Evolutionary conservation across 2,888 invertebrate species (phyloP).

Genomic region (Macaria notata): DNA sequence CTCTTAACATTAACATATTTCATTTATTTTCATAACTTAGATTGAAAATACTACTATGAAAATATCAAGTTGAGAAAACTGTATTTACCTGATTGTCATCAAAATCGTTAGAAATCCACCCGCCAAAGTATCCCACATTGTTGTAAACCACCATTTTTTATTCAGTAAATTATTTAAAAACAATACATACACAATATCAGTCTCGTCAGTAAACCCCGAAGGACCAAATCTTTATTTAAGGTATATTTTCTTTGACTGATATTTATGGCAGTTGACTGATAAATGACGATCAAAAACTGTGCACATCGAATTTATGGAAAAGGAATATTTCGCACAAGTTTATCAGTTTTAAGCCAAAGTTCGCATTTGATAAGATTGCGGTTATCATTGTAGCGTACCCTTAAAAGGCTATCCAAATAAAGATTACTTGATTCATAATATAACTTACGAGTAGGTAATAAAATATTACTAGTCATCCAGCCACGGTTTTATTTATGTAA

Average conservation of each 20-base stretch:
- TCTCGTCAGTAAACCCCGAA: neutral
- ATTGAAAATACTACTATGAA: no score
- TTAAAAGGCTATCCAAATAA: conserved; percentile 8
- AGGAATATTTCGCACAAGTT: conserved; percentile 8
- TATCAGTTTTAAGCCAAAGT: conserved; percentile 18
- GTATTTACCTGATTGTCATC: conserved; percentile 18
- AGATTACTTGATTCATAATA: neutral
- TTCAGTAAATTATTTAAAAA: neutral
- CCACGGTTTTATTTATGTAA: no score
- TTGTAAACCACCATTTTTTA: conserved; percentile 15
- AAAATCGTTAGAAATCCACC: conserved; percentile 16
- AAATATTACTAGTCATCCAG: no score
- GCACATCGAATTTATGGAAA: conserved; percentile 16
- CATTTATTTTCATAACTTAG: no score
- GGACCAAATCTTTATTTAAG: no score
- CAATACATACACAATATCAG: neutral
- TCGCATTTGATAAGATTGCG: conserved; percentile 14
- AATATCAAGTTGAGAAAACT: no score
- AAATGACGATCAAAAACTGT: conserved; percentile 4
- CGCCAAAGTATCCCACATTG: conserved; percentile 9
- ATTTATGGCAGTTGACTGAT: neutral
- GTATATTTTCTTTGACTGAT: no score
- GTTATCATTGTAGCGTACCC: conserved; percentile 2
- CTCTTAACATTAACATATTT: no score
- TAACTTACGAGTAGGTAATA: no score